Base-by-base conservation (phyloP, 2,888 invertebrate species). In the Osmoderma eremita region DNA sequence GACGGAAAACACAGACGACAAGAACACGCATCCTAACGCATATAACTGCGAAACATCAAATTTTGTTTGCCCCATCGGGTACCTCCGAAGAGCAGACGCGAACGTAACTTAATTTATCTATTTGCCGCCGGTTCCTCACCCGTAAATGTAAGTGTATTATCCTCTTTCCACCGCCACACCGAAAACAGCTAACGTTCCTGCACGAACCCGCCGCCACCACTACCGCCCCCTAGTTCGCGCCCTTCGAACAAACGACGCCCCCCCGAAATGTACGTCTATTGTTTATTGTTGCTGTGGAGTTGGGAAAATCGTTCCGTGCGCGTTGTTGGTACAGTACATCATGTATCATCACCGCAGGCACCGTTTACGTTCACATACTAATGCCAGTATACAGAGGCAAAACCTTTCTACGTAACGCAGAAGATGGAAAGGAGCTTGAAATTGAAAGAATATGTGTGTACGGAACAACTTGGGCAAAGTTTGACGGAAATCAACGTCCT, bases 71-170 rank as follows among this genome's bases (percentile, higher is more conserved):
- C 69, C 38, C 56, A 24, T 30, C 58, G 42, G 38, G 45, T 39
- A 45, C 24, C 24, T 58, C 10, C 20, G 15, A 58, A 63, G 53
- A 63, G 36, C 69, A 42, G 66, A 50, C 48, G 63, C 56, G 61
- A 63, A 69, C 63, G 56, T 67, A 69, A 69, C 63, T 63, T 63
- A 63, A 69, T 69, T 69, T 69, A 66, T 67, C 69, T 65, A 54
- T 56, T 48, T 54, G 36, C 39, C 10, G 30, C 30, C 30, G 10
- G 6, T 30, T 30, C 20, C 18, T 42, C 22, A 22, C 41, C 56
- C 56, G 56, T 22, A 56, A 56, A 56, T 41, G 56, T 56, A 56
- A 56, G 56, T 56, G 41, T 56, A 56, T 56, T 56, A 41, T 41
- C 56, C 18, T 18, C 13, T 56, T 22, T 39, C 41, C 41, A 41